Evolutionary conservation across 2,113 vertebrate genomes (phyloP).

Genomic region (Centropus bengalensis): DNA sequence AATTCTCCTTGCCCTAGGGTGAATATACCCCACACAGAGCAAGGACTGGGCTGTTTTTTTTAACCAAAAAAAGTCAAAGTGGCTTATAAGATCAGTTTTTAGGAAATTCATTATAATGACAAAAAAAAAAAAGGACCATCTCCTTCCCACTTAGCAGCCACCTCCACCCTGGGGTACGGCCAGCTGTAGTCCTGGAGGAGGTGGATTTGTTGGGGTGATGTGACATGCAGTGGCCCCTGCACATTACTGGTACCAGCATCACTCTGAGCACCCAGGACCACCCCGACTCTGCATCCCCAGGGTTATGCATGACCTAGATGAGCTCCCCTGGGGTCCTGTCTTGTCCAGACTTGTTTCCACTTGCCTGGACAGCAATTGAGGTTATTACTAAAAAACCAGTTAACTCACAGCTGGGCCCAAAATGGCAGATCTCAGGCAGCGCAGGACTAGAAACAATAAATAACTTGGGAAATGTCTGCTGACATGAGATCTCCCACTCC

Average conservation of each 20-base stretch:
- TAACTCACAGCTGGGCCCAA: not conserved
- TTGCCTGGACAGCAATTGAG: rapidly evolving
- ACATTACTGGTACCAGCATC: not conserved
- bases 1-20: not conserved
- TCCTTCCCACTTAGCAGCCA: not conserved
- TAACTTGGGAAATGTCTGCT: not conserved
- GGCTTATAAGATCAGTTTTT: not conserved
- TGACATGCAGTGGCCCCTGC: rapidly evolving
- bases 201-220: not conserved
- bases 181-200: not conserved
- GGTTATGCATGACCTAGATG: not conserved
- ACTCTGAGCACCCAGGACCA: not conserved
- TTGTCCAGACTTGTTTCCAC: not conserved
- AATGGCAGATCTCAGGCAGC: slow-evolving; percentile 17
- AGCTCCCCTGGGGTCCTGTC: not conserved
- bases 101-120: not conserved
- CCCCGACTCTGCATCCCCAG: not conserved
- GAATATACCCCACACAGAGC: not conserved
- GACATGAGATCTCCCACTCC: not conserved
- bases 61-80: not conserved
- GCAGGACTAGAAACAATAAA: not conserved
- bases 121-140: not conserved
- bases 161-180: not conserved
- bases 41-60: not conserved
- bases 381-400: not conserved